Conservation (phyloP, 2,888 invertebrate species). For the Agonopterix alstromeriana region DNA sequence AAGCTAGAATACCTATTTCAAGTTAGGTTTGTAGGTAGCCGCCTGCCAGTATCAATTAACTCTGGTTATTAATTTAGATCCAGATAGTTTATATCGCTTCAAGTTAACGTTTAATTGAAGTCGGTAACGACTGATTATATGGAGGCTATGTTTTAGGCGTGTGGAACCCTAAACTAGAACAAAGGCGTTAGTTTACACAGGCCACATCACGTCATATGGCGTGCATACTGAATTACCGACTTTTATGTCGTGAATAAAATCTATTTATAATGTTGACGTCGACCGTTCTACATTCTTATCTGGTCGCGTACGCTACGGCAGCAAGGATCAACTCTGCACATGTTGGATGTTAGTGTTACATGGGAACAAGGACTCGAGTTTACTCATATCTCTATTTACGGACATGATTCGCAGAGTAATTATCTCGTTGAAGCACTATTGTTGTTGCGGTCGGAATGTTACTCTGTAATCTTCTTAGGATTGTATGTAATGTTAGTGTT, state of each 20-base stretch:
- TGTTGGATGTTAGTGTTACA: slow-evolving; percentile 23
- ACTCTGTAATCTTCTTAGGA: too few species aligned
- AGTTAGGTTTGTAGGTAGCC: too few species aligned
- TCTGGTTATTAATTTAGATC: too few species aligned
- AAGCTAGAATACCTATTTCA: too few species aligned
- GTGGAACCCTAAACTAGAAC: slow-evolving; percentile 2
- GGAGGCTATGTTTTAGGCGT: neutral
- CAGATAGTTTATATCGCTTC: too few species aligned
- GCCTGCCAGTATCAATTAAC: too few species aligned
- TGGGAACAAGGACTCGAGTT: slow-evolving; percentile 9
- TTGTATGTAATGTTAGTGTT: too few species aligned
- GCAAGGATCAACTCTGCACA: slow-evolving; percentile 46
- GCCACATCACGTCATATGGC: slow-evolving; percentile 31
- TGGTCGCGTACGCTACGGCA: slow-evolving; percentile 35
- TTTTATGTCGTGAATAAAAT: slow-evolving; percentile 60
- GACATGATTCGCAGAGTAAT: slow-evolving; percentile 4
- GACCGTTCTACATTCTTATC: slow-evolving; percentile 67
- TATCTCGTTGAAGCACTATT: neutral
- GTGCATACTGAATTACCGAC: slow-evolving; percentile 46
- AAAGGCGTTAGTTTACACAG: slow-evolving; percentile 4
- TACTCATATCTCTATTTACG: slow-evolving; percentile 5
- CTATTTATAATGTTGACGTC: slow-evolving; percentile 72
- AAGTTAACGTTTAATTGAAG: too few species aligned
- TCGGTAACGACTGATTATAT: too few species aligned
- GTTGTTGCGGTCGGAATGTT: neutral